Conservation (phyloP, 1,140 invertebrate genomes). For the Drosophila watanabei region DNA sequence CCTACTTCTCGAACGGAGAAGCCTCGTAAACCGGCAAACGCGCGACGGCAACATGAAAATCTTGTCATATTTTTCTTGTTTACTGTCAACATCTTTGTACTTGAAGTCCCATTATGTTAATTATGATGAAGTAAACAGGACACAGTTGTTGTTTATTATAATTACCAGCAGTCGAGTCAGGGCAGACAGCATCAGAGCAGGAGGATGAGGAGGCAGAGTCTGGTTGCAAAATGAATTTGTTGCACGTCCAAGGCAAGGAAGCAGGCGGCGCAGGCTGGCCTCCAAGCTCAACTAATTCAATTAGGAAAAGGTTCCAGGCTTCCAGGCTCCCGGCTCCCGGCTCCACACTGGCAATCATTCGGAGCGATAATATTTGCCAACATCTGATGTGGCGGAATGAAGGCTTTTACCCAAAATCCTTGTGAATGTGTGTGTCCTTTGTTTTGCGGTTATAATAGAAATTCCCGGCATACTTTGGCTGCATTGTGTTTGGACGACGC, state of each 20-base stretch:
- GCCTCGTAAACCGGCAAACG: constrained; percentile 52
- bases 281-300: constrained; percentile 56
- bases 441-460: constrained; percentile 62
- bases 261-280: neutral
- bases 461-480: constrained; percentile 62
- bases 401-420: constrained; percentile 53
- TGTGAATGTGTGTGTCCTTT: constrained; percentile 46
- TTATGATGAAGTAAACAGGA: constrained; percentile 84
- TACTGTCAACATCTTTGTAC: constrained; percentile 84
- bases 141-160: constrained; percentile 84
- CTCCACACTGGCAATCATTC: constrained; percentile 11
- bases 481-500: constrained; percentile 48
- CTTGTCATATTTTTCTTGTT: constrained; percentile 84
- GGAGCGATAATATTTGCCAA: constrained; percentile 26
- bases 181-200: constrained; percentile 16
- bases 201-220: neutral
- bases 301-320: constrained; percentile 27
- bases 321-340: neutral
- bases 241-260: constrained; percentile 41
- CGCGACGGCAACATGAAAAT: constrained; percentile 76
- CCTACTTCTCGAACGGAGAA: constrained; percentile 2
- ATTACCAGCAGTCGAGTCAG: constrained; percentile 78
- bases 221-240: constrained; percentile 71
- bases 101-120: constrained; percentile 84
- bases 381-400: neutral